Percentiles rank a stretch among this genome's conserved stretches.
Evolutionary conservation across 2,888 invertebrate species (phyloP).

Genomic region (Troides aeacus): DNA sequence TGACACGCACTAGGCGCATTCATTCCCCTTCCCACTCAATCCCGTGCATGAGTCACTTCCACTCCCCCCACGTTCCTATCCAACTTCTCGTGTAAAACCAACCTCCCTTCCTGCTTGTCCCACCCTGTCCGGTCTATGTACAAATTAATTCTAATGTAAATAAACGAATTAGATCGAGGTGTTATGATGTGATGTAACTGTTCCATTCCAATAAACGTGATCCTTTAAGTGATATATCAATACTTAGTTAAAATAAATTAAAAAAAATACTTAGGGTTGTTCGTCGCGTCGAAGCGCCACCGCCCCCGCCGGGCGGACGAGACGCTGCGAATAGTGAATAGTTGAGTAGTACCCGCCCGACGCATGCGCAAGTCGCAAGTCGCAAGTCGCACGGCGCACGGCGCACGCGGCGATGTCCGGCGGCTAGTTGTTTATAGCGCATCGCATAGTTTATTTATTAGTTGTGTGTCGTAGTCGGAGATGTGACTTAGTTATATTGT

Average conservation of each 20-base stretch:
- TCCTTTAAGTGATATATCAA: conserved; percentile 64
- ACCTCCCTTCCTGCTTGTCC: neutral
- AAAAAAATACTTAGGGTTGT: neutral
- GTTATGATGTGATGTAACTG: conserved; percentile 52
- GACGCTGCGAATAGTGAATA: neutral
- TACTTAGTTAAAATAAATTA: conserved; percentile 24
- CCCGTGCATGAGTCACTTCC: conserved; percentile 25
- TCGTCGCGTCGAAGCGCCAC: neutral
- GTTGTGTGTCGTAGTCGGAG: conserved; percentile 11
- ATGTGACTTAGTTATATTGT: conserved; percentile 8
- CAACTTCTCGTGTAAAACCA: no score
- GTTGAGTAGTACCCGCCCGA: no score
- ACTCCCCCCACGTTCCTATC: neutral
- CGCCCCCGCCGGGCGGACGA: neutral
- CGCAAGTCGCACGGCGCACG: neutral
- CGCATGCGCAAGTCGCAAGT: no score
- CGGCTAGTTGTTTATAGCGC: neutral
- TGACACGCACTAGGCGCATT: no score
- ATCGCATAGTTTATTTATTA: conserved; percentile 8
- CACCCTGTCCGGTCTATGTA: conserved; percentile 33
- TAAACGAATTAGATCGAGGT: conserved; percentile 48
- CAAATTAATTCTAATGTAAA: conserved; percentile 45
- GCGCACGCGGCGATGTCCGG: neutral
- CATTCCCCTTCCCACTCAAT: conserved; percentile 16
- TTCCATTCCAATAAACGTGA: conserved; percentile 61